These are phyloP conservation scores for Malacosoma neustria DNA, from an alignment of 2,888 invertebrate species.

Conservation along the genomic window DNA sequence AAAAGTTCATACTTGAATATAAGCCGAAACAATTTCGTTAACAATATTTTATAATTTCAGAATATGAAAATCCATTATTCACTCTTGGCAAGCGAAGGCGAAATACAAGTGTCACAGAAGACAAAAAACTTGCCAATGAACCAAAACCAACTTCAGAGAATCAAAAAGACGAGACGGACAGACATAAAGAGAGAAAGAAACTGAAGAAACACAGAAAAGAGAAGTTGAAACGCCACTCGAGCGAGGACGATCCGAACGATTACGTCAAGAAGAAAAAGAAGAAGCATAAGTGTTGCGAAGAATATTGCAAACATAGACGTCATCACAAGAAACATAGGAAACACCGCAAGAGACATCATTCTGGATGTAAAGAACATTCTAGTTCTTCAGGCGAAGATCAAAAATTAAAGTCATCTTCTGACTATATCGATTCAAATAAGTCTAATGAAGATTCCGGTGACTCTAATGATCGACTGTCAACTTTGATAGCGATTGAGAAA, in stretches of 20 bases:
- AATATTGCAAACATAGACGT: conserved; percentile 80
- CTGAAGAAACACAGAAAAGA: conserved; percentile 81
- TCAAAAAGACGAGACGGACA: conserved; percentile 47
- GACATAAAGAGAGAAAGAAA: conserved; percentile 77
- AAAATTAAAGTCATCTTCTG: conserved; percentile 49
- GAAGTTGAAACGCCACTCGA: conserved; percentile 67
- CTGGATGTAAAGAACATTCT: conserved; percentile 59
- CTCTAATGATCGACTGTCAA: conserved; percentile 48
- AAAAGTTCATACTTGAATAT: too few relatives aligned
- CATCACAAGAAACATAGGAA: conserved; percentile 88
- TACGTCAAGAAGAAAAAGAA: conserved; percentile 79
- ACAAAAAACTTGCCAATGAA: conserved; percentile 51
- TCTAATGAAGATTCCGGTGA: conserved; percentile 63
- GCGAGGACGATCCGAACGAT: conserved; percentile 50
- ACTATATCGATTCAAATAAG: conserved; percentile 55
- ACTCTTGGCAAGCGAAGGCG: conserved; percentile 85
- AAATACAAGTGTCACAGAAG: conserved; percentile 79
- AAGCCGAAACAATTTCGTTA: too few relatives aligned
- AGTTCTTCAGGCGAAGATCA: conserved; percentile 69
- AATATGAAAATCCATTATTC: conserved; percentile 88
- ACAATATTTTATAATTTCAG: conserved; percentile 70
- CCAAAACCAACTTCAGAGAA: conserved; percentile 22
- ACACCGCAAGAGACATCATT: conserved; percentile 84
- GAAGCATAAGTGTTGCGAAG: conserved; percentile 81
- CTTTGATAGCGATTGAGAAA: conserved; percentile 51